These are phyloP conservation scores for Anolis sagrei DNA, from an alignment of 2,113 vertebrate species.

Conservation along the genomic window DNA sequence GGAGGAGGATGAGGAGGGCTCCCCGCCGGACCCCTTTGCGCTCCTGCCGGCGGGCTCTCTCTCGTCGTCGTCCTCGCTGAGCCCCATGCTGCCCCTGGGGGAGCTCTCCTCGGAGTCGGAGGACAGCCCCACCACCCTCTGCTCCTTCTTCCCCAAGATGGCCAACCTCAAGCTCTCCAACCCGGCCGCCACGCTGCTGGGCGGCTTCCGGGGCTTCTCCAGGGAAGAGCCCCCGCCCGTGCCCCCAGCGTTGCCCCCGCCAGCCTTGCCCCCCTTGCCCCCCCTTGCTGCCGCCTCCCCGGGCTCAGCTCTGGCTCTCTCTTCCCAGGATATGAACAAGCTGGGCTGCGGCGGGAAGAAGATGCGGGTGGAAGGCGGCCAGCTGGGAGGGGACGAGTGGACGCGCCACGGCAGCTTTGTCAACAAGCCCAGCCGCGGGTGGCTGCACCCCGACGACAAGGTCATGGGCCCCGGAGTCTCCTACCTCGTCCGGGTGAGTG, in stretches of 20 bases:
- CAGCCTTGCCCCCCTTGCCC: not conserved
- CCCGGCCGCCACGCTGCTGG: constrained; percentile 81
- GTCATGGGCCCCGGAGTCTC: constrained; percentile 94
- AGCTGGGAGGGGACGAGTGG: constrained; percentile 97
- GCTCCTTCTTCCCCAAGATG: constrained; percentile 96
- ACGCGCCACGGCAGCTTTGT: constrained; percentile 98
- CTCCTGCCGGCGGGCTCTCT: constrained; percentile 78
- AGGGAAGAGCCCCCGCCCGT: constrained; percentile 10
- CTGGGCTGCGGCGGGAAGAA: constrained; percentile 92
- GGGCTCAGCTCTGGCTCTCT: constrained; percentile 81
- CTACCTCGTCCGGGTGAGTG: constrained; percentile 87
- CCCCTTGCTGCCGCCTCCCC: rapidly evolving
- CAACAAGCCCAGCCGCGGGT: constrained; percentile 95
- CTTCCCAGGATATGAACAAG: constrained; percentile 99
- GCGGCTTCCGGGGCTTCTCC: constrained; percentile 66
- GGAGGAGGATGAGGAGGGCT: not conserved
- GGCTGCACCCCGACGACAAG: constrained; percentile 94
- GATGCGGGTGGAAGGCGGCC: constrained; percentile 96
- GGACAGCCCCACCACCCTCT: constrained; percentile 93
- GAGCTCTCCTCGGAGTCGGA: constrained; percentile 74
- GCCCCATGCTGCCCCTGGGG: constrained; percentile 79
- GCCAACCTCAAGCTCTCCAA: constrained; percentile 90
- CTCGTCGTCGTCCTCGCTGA: constrained; percentile 89
- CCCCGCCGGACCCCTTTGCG: not conserved
- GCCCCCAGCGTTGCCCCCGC: not conserved